phyloP scores from a whole-genome alignment of 2,797 vertebrate genomes.

The Phataginus tetradactyla region DNA sequence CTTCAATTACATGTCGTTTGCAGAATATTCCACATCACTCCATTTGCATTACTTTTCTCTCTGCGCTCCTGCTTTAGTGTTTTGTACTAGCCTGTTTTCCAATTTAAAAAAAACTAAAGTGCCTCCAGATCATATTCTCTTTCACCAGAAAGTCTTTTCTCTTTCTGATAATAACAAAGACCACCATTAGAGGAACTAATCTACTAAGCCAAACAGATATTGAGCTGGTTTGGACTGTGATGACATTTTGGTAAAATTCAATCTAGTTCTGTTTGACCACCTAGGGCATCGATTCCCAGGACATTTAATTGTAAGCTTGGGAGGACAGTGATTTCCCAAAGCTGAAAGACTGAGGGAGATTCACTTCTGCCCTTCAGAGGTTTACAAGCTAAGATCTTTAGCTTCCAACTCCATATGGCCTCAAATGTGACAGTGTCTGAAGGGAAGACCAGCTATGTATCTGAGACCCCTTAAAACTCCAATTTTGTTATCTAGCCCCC shows the following conservation, averaged over 20 bases:
- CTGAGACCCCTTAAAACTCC: not conserved
- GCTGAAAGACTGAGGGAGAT: not conserved
- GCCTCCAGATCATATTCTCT: not conserved
- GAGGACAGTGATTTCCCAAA: conserved; percentile 15
- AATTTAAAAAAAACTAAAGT: not conserved
- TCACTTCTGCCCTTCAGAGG: not conserved
- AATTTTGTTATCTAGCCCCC: not conserved
- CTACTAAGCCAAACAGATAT: not conserved
- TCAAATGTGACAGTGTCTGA: not conserved
- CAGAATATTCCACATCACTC: not conserved
- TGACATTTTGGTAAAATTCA: not conserved
- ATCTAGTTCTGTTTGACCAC: not conserved
- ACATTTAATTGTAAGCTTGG: not conserved
- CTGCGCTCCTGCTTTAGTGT: not conserved
- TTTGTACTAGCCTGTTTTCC: not conserved
- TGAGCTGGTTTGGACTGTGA: not conserved
- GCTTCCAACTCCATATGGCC: not conserved
- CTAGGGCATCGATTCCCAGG: not conserved
- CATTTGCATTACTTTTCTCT: not conserved
- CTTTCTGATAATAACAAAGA: not conserved
- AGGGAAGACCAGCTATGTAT: not conserved
- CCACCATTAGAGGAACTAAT: not conserved
- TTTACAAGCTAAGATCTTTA: not conserved
- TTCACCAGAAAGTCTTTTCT: not conserved
- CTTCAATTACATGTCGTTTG: not conserved